Conservation (phyloP, 2,888 invertebrate genomes). For the Eupeodes latifasciatus region DNA sequence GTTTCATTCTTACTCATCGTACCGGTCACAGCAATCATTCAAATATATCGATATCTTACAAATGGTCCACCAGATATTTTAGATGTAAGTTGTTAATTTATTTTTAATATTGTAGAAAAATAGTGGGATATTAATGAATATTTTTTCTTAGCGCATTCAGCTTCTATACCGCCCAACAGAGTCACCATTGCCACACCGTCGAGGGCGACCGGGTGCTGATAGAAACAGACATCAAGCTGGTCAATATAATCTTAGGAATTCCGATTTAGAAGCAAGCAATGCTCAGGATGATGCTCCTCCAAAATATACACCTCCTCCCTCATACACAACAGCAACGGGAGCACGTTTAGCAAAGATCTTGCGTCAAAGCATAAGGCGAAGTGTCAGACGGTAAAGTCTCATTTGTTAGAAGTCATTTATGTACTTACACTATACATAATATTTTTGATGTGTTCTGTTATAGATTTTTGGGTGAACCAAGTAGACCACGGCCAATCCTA, state of each 20-base stretch:
- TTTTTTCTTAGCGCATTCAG: slow-evolving; percentile 89
- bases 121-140: background rate
- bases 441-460: background rate
- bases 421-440: background rate
- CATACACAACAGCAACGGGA: slow-evolving; percentile 96
- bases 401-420: background rate
- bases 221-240: slow-evolving; percentile 75
- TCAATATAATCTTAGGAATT: slow-evolving; percentile 53
- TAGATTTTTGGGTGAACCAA: slow-evolving; percentile 78
- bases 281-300: slow-evolving; percentile 91
- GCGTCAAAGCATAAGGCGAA: slow-evolving; percentile 91
- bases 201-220: slow-evolving; percentile 74
- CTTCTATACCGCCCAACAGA: slow-evolving; percentile 91
- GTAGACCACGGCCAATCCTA: slow-evolving; percentile 71
- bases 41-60: slow-evolving; percentile 91
- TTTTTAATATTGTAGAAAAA: background rate
- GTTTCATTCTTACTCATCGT: slow-evolving; percentile 90
- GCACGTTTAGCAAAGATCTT: slow-evolving; percentile 91
- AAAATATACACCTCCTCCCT: slow-evolving; percentile 96
- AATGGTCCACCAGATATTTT: slow-evolving; percentile 94
- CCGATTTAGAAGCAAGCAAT: slow-evolving; percentile 78
- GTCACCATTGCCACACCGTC: slow-evolving; percentile 80
- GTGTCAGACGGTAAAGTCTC: slow-evolving; percentile 87
- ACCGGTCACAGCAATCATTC: slow-evolving; percentile 85
- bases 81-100: slow-evolving; percentile 87